Evolutionary conservation across 2,113 vertebrate genomes (phyloP).

Genomic region (Callithrix jacchus): DNA sequence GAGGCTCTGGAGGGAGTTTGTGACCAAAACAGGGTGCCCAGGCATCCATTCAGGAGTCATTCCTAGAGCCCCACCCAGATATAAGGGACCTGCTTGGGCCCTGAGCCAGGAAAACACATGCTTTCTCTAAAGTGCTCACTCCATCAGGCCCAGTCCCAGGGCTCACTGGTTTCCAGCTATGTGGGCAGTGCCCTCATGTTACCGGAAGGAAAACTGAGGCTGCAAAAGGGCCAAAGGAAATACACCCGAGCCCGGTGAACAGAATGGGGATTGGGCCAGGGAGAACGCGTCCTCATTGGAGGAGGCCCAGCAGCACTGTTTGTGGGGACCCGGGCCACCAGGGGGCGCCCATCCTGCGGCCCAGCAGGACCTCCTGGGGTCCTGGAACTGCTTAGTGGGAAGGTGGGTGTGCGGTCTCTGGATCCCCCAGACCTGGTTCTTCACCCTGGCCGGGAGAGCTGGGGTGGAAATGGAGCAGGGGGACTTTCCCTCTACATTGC

Average conservation of each 20-base stretch:
- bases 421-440: neutral
- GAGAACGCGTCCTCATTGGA: rapidly evolving
- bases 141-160: neutral
- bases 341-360: conserved; percentile 58
- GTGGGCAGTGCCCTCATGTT: neutral
- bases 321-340: conserved; percentile 28
- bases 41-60: neutral
- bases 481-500: neutral
- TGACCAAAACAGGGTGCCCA: neutral
- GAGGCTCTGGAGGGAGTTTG: neutral
- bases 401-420: neutral
- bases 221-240: neutral
- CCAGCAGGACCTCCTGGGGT: rapidly evolving
- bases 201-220: neutral
- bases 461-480: neutral
- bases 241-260: neutral
- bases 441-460: neutral
- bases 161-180: neutral
- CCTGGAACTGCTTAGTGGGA: neutral
- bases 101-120: neutral
- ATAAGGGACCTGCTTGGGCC: neutral
- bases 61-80: neutral
- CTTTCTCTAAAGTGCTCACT: neutral
- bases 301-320: too few species aligned
- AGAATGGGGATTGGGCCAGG: neutral